A percentile compares a stretch with the other conserved stretches of the same genome.
phyloP scores from a whole-genome alignment of 2,113 vertebrate genomes.

The Aviceda subcristata region DNA sequence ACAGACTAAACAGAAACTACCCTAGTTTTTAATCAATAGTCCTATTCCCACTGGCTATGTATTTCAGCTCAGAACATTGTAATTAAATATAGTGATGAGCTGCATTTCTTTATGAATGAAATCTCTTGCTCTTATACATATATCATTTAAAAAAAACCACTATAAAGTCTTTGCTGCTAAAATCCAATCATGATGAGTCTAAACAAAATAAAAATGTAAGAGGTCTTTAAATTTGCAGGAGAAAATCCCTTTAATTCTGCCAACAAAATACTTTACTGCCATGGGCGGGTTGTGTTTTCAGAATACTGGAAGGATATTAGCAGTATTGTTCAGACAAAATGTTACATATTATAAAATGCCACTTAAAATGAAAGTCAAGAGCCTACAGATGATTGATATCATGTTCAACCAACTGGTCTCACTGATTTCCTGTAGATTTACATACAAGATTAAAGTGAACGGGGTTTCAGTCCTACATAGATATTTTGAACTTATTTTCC shows the following conservation, averaged over 20 bases:
- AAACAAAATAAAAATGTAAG: background rate
- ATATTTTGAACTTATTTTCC: background rate
- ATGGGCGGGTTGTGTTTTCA: background rate
- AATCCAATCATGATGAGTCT: background rate
- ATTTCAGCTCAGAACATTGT: slow-evolving; percentile 50
- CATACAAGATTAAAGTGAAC: background rate
- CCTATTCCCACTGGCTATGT: slow-evolving; percentile 40
- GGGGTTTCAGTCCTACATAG: background rate
- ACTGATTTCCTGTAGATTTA: background rate
- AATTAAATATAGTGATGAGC: slow-evolving; percentile 55
- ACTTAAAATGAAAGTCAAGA: background rate
- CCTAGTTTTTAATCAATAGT: slow-evolving; percentile 67
- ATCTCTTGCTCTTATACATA: background rate
- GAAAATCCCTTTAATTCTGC: background rate
- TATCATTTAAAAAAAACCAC: background rate
- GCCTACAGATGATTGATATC: background rate
- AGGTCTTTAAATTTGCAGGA: background rate
- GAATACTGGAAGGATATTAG: background rate
- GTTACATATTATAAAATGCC: background rate
- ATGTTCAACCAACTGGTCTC: background rate
- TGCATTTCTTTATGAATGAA: slow-evolving; percentile 49
- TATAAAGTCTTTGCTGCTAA: background rate
- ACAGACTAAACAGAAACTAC: slow-evolving; percentile 44
- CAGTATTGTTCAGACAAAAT: background rate
- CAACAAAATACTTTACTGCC: background rate